Percentiles rank a stretch among this genome's conserved stretches.
Evolutionary conservation across 1,140 invertebrate species (phyloP).

Genomic region (Bombus pyrosoma): DNA sequence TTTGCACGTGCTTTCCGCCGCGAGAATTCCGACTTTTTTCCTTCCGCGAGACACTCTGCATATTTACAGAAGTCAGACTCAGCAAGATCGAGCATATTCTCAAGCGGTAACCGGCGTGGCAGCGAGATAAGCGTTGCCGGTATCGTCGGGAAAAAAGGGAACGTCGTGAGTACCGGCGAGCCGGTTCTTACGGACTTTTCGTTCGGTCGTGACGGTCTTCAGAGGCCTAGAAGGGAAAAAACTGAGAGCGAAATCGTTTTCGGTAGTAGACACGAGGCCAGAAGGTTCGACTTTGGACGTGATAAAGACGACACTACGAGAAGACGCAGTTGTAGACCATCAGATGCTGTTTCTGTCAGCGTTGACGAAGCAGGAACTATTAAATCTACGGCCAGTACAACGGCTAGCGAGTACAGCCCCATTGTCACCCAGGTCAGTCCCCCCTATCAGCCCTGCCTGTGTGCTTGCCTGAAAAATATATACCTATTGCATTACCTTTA

Average conservation of each 20-base stretch:
- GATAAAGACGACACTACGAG: slow-evolving; percentile 78
- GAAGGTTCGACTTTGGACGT: slow-evolving; percentile 80
- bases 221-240: slow-evolving; percentile 90
- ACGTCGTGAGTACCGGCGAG: slow-evolving; percentile 82
- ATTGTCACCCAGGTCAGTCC: slow-evolving; percentile 80
- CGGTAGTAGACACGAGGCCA: slow-evolving; percentile 82
- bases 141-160: slow-evolving; percentile 79
- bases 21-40: slow-evolving; percentile 92
- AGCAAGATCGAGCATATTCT: slow-evolving; percentile 81
- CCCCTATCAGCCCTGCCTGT: slow-evolving; percentile 72
- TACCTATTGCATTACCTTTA: slow-evolving; percentile 45
- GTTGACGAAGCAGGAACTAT: slow-evolving; percentile 76
- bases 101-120: slow-evolving; percentile 87
- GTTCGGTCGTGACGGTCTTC: slow-evolving; percentile 83
- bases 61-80: slow-evolving; percentile 84
- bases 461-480: slow-evolving; percentile 71
- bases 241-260: slow-evolving; percentile 93
- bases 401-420: slow-evolving; percentile 80
- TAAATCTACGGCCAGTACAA: slow-evolving; percentile 79
- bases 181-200: slow-evolving; percentile 88
- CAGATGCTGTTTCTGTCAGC: slow-evolving; percentile 73
- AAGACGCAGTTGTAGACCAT: slow-evolving; percentile 81
- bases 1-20: slow-evolving; percentile 90
- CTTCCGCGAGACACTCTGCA: slow-evolving; percentile 89
- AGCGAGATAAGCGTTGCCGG: slow-evolving; percentile 82